Conservation (phyloP, 92 coral and sea anemone species). For the Phenganax marumi region DNA sequence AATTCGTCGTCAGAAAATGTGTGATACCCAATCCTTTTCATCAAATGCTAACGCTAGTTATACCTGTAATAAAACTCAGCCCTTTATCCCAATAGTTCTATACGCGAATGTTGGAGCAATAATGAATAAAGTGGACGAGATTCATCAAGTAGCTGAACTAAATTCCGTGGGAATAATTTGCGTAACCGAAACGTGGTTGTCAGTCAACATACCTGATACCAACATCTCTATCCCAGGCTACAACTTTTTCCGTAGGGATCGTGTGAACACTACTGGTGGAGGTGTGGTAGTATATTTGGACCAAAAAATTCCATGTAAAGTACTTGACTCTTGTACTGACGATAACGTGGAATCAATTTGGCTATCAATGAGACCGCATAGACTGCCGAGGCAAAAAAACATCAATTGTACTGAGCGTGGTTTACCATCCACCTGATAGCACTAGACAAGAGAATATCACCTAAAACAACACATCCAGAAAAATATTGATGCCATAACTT, state of each 20-base stretch:
- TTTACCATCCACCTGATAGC: not conserved
- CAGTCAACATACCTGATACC: not conserved
- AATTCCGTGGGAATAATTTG: not conserved
- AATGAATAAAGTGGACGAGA: too few relatives aligned
- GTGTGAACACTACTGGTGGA: too few relatives aligned
- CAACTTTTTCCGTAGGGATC: too few relatives aligned
- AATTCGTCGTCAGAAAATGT: too few relatives aligned
- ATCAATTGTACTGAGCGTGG: not conserved
- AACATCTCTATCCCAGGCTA: too few relatives aligned
- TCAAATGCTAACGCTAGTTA: too few relatives aligned
- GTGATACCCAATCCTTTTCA: too few relatives aligned
- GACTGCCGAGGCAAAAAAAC: not conserved
- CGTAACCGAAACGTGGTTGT: too few relatives aligned
- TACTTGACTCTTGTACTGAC: not conserved
- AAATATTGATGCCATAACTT: constrained; percentile 23
- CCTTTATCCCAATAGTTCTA: too few relatives aligned
- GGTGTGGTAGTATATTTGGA: not conserved
- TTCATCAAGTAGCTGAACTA: not conserved
- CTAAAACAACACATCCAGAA: constrained; percentile 37
- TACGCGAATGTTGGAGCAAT: too few relatives aligned
- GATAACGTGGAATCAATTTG: constrained; percentile 5
- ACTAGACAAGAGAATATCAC: not conserved
- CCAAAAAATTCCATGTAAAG: not conserved
- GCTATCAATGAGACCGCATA: not conserved
- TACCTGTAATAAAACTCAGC: too few relatives aligned